Conservation (phyloP, 2,888 invertebrate genomes). For the Ariolimax columbianus region DNA sequence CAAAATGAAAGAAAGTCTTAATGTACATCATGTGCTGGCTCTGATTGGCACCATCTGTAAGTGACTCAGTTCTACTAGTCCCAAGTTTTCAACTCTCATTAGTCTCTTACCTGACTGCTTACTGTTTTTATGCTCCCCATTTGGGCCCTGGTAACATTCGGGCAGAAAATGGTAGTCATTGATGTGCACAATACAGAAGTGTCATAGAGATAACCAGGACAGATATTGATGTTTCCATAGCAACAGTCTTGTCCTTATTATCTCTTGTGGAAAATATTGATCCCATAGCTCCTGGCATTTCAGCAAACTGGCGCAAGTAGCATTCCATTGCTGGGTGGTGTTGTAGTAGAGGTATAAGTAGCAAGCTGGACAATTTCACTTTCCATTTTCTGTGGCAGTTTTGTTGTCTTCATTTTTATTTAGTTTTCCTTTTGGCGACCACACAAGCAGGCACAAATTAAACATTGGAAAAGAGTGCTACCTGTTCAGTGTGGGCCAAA, state of each 20-base stretch:
- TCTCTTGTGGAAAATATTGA: not conserved
- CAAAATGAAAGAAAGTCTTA: too few species aligned
- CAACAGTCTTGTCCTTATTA: not conserved
- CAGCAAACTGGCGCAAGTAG: not conserved
- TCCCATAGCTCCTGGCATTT: not conserved
- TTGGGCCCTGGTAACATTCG: not conserved
- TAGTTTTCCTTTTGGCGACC: too few species aligned
- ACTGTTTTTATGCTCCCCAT: not conserved
- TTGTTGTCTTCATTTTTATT: too few species aligned
- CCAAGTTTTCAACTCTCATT: not conserved
- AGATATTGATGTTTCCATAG: slow-evolving; percentile 19
- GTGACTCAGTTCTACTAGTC: not conserved
- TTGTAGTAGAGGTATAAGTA: too few species aligned
- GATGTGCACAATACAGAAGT: not conserved
- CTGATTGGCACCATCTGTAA: not conserved
- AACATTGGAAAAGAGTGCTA: too few species aligned
- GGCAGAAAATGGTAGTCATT: not conserved
- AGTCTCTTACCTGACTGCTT: not conserved
- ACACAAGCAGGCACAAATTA: too few species aligned
- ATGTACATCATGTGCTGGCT: not conserved
- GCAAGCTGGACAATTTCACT: too few species aligned
- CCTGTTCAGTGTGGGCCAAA: too few species aligned
- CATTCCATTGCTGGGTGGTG: too few species aligned
- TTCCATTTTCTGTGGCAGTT: too few species aligned
- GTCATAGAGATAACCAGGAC: not conserved